Conservation (phyloP, 2,113 vertebrate genomes). For the Rattus rattus region DNA sequence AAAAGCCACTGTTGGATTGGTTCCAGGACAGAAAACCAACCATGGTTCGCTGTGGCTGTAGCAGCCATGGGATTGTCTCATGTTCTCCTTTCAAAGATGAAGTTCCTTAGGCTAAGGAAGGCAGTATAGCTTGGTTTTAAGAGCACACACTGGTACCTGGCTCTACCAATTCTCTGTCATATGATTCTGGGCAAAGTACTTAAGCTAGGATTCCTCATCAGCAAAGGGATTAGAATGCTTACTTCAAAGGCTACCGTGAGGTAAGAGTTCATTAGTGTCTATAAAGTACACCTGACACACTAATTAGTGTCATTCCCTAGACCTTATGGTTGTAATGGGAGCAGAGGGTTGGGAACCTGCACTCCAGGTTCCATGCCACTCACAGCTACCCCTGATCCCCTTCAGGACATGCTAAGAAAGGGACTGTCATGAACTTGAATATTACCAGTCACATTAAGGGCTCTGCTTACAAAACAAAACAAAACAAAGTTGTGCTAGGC, state of each 20-base stretch:
- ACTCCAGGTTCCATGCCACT: not conserved
- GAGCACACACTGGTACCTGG: not conserved
- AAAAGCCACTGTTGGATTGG: not conserved
- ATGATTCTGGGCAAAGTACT: not conserved
- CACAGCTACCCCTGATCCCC: not conserved
- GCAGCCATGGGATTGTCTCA: not conserved
- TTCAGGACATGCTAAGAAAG: not conserved
- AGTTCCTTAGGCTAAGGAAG: not conserved
- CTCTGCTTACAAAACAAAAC: constrained; percentile 39
- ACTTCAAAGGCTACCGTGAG: not conserved
- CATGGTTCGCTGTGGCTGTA: not conserved
- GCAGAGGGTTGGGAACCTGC: not conserved
- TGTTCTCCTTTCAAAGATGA: not conserved
- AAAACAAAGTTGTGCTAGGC: not conserved
- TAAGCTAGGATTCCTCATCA: not conserved
- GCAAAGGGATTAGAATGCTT: not conserved
- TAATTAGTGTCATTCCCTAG: not conserved
- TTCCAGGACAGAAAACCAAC: not conserved
- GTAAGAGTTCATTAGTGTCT: constrained; percentile 32
- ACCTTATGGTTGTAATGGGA: not conserved
- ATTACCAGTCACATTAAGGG: not conserved
- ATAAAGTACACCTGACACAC: not conserved
- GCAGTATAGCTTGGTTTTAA: not conserved
- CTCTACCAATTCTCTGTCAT: not conserved
- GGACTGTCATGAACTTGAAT: not conserved